Evolutionary conservation across 2,113 vertebrate genomes (phyloP).

Genomic region (Urocolius indicus): DNA sequence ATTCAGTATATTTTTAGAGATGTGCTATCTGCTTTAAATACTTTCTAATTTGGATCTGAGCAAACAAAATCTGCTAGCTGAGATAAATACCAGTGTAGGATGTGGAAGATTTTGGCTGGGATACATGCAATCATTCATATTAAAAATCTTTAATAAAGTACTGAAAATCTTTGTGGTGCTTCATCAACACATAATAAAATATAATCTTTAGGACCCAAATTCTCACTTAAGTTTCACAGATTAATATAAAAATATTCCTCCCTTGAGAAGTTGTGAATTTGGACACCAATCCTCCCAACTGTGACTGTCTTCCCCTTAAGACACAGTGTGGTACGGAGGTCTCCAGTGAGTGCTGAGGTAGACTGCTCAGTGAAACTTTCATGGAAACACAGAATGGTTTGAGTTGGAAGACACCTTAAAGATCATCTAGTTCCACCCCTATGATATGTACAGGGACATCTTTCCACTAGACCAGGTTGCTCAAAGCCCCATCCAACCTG

Average conservation of each 20-base stretch:
- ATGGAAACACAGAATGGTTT: background rate
- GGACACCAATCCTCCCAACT: background rate
- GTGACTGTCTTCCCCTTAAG: background rate
- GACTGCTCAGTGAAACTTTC: background rate
- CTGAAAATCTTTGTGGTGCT: background rate
- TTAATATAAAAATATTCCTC: background rate
- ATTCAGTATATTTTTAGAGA: slow-evolving; percentile 68
- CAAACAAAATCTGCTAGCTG: slow-evolving; percentile 68
- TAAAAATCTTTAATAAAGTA: slow-evolving; percentile 53
- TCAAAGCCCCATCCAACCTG: background rate
- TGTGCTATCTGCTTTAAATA: slow-evolving; percentile 64
- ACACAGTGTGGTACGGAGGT: rapidly evolving
- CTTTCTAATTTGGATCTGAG: slow-evolving; percentile 66
- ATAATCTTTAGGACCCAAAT: background rate
- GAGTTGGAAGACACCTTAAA: background rate
- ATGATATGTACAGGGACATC: background rate
- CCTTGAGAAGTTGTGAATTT: background rate
- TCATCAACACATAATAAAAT: slow-evolving; percentile 11
- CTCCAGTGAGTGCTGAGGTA: background rate
- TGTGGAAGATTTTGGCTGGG: slow-evolving; percentile 43
- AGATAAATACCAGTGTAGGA: slow-evolving; percentile 65
- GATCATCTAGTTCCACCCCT: background rate
- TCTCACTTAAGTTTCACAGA: background rate
- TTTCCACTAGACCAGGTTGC: background rate
- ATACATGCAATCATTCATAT: slow-evolving; percentile 44